Base-by-base conservation (phyloP, 1,140 invertebrate genomes). In the Diorhabda carinulata region DNA sequence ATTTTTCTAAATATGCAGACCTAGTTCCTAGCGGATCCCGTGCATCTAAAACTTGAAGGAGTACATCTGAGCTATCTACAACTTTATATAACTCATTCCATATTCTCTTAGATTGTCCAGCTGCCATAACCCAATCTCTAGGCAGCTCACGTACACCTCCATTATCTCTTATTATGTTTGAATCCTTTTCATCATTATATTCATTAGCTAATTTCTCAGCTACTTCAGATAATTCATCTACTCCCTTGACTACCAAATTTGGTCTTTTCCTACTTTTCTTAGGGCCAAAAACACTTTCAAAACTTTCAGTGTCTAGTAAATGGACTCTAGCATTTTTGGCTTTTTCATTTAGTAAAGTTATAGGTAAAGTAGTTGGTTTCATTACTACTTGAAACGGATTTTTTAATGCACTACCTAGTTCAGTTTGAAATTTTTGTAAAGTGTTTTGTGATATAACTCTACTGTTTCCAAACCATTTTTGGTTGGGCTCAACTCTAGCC, bases 81-180 rank as follows among this genome's bases (percentile, higher is more conserved):
- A 99, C 97, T 88, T 99, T 99, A 80, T 99, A 98, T 5, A 99
- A 82, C 82, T 99, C 98, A 85, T 97, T 98, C 98, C 98, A 99
- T 77, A 99, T 98, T 75, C 98, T 87, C 84, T 90, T 97, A 77
- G 96, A 98, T 80, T 97, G 95, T 3, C 98, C 98, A 44, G 95
- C 94, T 62, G 85, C 88, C 88, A 96, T 96, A 3, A 96, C 88
- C 91, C 92, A 94, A 76, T 93, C 91, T 68, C 93, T 86, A 57
- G 87, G 87, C 2, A 87, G 84, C 74, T 91, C 88, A 76, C 85
- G 88, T 2, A 93, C 86, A 5, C 96, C 89, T 67, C 88, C 84
- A 81, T 98, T 94, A 78, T 97, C 90, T 64, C 87, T 85, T 2
- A 94, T 84, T 61, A 97, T 84, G 84, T 97, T 93, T 56, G 87